Evolutionary conservation across 2,797 vertebrate genomes (phyloP), one percentile per base, ranked within the genome.

Genomic region (Eleutherodactylus coqui): DNA sequence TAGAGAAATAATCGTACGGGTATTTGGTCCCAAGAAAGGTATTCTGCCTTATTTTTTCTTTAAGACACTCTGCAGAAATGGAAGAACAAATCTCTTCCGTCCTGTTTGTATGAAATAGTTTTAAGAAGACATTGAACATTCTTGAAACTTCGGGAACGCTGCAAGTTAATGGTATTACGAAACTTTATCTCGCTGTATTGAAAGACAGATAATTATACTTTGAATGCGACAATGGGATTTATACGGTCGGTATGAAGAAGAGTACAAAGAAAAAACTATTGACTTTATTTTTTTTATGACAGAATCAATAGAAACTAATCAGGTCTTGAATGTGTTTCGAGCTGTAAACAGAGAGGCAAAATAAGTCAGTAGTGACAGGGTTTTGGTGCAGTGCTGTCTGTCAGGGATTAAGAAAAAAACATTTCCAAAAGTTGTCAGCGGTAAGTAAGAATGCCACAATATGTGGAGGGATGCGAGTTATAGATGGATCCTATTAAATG

Each of bases 291-390:
- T 64, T 82, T 53, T 17, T 81, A 86, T 85, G 85, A 90, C 88
- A 92, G 76, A 91, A 90, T 90, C 38, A 72, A 85, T 91, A 86
- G 85, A 89, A 90, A 89, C 55, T 88, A 88, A 88, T 90, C 80
- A 88, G 89, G 79, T 88, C 89, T 86, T 87, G 83, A 89, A 90
- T 89, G 89, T 38, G 75, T 87, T 85, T 78, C 47, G 55, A 32
- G 38, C 85, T 82, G 79, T 64, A 76, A 87, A 90, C 77, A 89
- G 89, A 90, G 89, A 84, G 83, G 84, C 79, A 83, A 75, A 24
- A 79, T 75, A 86, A 84, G 45, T 85, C 82, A 79, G 62, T 11
- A 14, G 21, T 85, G 69, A 14, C 88, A 85, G 70, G 86, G 84
- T 89, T 83, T 73, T 85, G 86, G 86, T 53, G 79, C 88, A 83